Conservation (phyloP, 1,140 invertebrate genomes). For the Spodoptera frugiperda region DNA sequence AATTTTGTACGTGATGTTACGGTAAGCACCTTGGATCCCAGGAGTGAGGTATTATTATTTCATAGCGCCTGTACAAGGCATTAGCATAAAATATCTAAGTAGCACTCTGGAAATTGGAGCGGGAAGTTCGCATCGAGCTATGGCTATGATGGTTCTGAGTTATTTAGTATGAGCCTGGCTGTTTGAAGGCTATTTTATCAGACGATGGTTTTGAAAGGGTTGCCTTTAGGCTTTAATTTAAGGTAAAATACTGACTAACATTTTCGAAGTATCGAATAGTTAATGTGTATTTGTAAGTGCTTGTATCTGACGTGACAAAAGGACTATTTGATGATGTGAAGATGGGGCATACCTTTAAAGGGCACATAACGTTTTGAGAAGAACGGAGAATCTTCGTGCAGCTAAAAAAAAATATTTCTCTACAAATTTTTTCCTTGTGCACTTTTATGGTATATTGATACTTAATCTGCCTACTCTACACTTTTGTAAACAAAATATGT, state of each 20-base stretch:
- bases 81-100: constrained; percentile 75
- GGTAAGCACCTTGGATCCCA: constrained; percentile 12
- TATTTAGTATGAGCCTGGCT: constrained; percentile 23
- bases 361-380: no score
- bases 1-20: constrained; percentile 32
- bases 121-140: constrained; percentile 47
- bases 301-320: no score
- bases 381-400: no score
- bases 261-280: no score
- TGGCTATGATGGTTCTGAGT: constrained; percentile 23
- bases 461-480: no score
- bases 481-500: no score
- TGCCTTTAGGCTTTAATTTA: not conserved
- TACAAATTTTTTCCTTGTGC: no score
- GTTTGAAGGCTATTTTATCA: not conserved
- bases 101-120: constrained; percentile 64
- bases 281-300: no score
- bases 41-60: constrained; percentile 70
- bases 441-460: no score
- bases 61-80: constrained; percentile 62
- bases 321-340: no score
- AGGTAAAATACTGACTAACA: not conserved
- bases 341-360: no score
- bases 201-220: not conserved
- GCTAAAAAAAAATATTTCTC: no score